A percentile compares a stretch with the other conserved stretches of the same genome.
These are phyloP conservation scores for Guaruba guarouba DNA, from an alignment of 2,113 vertebrate genomes.

Conservation along the genomic window DNA sequence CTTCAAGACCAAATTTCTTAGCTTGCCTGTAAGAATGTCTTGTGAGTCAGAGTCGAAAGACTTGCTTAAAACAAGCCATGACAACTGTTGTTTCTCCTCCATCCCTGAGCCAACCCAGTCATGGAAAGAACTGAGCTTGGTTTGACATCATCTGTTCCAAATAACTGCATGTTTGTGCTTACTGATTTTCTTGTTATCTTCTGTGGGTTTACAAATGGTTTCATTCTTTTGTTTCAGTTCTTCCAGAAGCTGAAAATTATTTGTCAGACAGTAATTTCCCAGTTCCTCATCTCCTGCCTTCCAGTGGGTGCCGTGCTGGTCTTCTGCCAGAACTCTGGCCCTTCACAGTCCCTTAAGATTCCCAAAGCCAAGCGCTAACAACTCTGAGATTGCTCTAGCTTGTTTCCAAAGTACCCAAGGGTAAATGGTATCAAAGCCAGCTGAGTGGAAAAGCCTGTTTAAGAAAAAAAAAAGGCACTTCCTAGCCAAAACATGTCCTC, in stretches of 20 bases:
- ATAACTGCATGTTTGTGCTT: conserved; percentile 43
- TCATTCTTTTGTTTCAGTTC: background rate
- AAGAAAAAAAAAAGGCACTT: background rate
- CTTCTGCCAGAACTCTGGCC: background rate
- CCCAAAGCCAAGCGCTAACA: background rate
- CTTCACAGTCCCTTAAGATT: background rate
- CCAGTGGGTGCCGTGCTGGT: background rate
- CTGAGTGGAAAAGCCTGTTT: background rate
- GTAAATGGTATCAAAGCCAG: background rate
- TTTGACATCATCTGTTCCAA: conserved; percentile 60
- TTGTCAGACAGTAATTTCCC: conserved; percentile 12
- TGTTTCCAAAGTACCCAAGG: background rate
- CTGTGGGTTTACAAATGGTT: conserved; percentile 24
- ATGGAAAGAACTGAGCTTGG: conserved; percentile 39
- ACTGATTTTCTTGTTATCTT: conserved; percentile 53
- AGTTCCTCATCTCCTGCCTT: conserved; percentile 17
- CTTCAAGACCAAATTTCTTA: conserved; percentile 26
- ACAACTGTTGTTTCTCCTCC: conserved; percentile 60
- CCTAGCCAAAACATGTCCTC: background rate
- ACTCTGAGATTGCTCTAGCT: background rate
- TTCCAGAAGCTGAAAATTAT: conserved; percentile 23
- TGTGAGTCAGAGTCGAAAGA: conserved; percentile 58
- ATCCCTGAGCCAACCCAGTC: conserved; percentile 28
- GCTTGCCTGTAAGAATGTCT: conserved; percentile 18
- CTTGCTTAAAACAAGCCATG: conserved; percentile 51